Evolutionary conservation across 2,888 invertebrate genomes (phyloP), one percentile per base, ranked within the genome.

Genomic region (Eupithecia abbreviata): DNA sequence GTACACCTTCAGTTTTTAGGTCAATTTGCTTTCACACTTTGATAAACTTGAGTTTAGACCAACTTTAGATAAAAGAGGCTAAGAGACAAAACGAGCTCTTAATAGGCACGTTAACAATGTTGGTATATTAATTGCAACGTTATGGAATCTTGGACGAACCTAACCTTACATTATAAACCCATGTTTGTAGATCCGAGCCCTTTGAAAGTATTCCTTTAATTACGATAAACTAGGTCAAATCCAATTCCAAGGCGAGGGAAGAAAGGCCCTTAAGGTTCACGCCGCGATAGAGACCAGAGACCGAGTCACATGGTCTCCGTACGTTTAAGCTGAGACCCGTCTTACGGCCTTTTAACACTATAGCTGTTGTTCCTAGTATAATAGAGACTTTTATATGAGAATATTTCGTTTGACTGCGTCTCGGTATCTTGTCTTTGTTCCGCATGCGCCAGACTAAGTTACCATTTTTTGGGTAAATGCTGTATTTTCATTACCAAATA

Each of bases 201-300:
- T 45, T 43, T 43, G 45, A 68, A 68, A 68, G n/a, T n/a, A 42
- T 42, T 66, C 42, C 5, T 66, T 42, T 66, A 66, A 66, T 66
- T 42, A 66, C 42, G 42, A 42, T 66, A 68, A 68, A 68, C n/a
- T 83, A 79, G 83, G 82, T 79, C 79, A 84, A 75, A 80, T 68
- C 45, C 66, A 84, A 75, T 81, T 68, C 45, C 66, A 66, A 66
- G 42, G 42, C 66, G n/a, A 68, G 58, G 58, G 10, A 30, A 18
- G 18, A 62, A 30, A 62, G 12, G 10, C 45, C 15, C 67, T 18
- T 45, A 10, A 68, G 18, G 67, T 3, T 62, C 18, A 18, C 18
- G 58, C 18, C 18, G 58, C 58, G 9, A 58, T 58, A 9, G 58
- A 58, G 18, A 18, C 58, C 12, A 12, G 1, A 30, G 30, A 62